phyloP scores from a whole-genome alignment of 1,140 invertebrate genomes.

The Halesus radiatus region DNA sequence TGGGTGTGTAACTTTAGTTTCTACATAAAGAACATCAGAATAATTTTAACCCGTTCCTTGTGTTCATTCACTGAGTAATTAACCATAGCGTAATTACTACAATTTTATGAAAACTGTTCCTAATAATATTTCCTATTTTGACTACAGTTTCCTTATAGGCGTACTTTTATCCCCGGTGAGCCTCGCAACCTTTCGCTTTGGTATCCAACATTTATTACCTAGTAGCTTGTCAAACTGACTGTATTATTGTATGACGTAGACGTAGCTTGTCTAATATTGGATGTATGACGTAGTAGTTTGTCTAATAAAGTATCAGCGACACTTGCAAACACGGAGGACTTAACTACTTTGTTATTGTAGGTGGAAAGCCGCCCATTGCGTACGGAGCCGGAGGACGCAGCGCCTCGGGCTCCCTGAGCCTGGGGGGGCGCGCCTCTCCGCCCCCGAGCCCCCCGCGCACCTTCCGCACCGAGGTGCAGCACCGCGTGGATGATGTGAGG shows the following conservation, averaged over 20 bases:
- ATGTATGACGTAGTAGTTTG: constrained; percentile 1
- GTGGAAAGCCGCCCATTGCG: constrained; percentile 73
- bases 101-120: not conserved
- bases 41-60: not conserved
- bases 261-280: not conserved
- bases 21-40: constrained; percentile 7
- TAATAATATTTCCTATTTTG: not conserved
- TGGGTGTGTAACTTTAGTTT: constrained; percentile 48
- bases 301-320: too few species aligned
- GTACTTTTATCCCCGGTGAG: not conserved
- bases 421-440: constrained; percentile 59
- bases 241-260: too few species aligned
- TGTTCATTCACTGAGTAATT: not conserved
- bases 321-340: too few species aligned
- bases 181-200: constrained; percentile 28
- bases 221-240: too few species aligned
- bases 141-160: not conserved
- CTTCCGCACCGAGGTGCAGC: constrained; percentile 68
- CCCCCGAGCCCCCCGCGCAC: constrained; percentile 59
- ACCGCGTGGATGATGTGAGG: constrained; percentile 66
- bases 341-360: constrained; percentile 54
- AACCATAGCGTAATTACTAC: not conserved
- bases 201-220: not conserved
- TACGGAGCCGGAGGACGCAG: constrained; percentile 70
- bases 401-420: constrained; percentile 68